phyloP scores from a whole-genome alignment of 2,888 invertebrate genomes.

The Drosophila quinaria region DNA sequence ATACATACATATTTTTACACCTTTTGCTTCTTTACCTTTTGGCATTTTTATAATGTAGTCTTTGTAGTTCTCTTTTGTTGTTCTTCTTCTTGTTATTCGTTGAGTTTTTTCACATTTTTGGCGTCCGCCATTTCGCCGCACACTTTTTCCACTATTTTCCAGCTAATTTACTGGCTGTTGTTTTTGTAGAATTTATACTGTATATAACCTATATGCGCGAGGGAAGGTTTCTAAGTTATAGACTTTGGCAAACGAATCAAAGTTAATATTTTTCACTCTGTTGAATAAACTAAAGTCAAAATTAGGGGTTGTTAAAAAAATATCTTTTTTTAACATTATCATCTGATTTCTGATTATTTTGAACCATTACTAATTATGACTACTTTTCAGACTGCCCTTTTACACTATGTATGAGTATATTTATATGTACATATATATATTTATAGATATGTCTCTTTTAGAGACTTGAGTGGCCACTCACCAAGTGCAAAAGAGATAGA shows the following conservation, averaged over 20 bases:
- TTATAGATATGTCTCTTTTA: conserved; percentile 71
- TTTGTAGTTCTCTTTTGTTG: conserved; percentile 39
- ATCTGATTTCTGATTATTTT: too few relatives aligned
- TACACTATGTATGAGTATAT: background rate
- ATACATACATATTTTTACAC: conserved; percentile 30
- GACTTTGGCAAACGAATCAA: too few relatives aligned
- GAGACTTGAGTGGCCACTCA: conserved; percentile 48
- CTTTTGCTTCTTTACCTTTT: conserved; percentile 54
- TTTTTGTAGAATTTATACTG: conserved; percentile 57
- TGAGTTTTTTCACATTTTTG: conserved; percentile 60
- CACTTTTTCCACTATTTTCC: conserved; percentile 73
- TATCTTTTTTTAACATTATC: too few relatives aligned
- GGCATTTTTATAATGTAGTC: conserved; percentile 51
- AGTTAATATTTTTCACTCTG: too few relatives aligned
- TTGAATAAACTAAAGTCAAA: too few relatives aligned
- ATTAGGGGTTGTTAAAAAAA: too few relatives aligned
- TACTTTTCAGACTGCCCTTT: conserved; percentile 3
- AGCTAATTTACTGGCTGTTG: conserved; percentile 78
- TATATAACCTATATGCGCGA: conserved; percentile 16
- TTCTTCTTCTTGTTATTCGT: conserved; percentile 40
- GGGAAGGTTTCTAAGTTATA: conserved; percentile 6
- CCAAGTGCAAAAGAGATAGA: conserved; percentile 32
- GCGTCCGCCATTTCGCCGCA: conserved; percentile 76
- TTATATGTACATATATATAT: conserved; percentile 12
- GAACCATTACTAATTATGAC: background rate